A percentile compares a stretch with the other conserved stretches of the same genome.
These are phyloP conservation scores for Drosophila phalerata DNA, from an alignment of 2,888 invertebrate genomes.

Conservation along the genomic window DNA sequence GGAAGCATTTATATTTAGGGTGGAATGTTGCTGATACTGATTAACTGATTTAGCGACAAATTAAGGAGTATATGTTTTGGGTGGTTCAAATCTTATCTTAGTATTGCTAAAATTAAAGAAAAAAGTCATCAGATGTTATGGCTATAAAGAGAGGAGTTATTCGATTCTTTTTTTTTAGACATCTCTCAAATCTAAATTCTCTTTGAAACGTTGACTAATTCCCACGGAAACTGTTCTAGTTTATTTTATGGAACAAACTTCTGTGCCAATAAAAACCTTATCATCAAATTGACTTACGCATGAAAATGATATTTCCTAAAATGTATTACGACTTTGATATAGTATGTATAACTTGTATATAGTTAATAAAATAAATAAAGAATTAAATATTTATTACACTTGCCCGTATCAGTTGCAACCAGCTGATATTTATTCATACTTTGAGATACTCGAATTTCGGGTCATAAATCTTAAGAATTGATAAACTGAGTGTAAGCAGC, in stretches of 20 bases:
- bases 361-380: conserved; percentile 17
- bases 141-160: conserved; percentile 24
- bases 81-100: conserved; percentile 64
- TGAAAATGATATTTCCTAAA: conserved; percentile 3
- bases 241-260: not conserved
- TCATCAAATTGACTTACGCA: conserved; percentile 4
- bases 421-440: conserved; percentile 11
- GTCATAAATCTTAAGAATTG: conserved; percentile 49
- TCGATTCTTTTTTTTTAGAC: conserved; percentile 5
- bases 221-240: not conserved
- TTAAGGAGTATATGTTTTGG: conserved; percentile 43
- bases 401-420: conserved; percentile 16
- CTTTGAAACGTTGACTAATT: not conserved
- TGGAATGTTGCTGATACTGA: conserved; percentile 44
- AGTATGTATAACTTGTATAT: conserved; percentile 13
- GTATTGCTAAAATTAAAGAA: conserved; percentile 40
- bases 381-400: conserved; percentile 11
- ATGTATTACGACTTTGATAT: not conserved
- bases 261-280: conserved; percentile 1
- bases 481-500: conserved; percentile 34
- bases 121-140: conserved; percentile 23
- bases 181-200: conserved; percentile 1
- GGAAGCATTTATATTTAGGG: conserved; percentile 62
- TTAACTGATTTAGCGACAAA: conserved; percentile 50
- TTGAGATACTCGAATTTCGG: not conserved